Conservation (phyloP, 1,140 invertebrate species). For the Rhagoletis zephyria region DNA sequence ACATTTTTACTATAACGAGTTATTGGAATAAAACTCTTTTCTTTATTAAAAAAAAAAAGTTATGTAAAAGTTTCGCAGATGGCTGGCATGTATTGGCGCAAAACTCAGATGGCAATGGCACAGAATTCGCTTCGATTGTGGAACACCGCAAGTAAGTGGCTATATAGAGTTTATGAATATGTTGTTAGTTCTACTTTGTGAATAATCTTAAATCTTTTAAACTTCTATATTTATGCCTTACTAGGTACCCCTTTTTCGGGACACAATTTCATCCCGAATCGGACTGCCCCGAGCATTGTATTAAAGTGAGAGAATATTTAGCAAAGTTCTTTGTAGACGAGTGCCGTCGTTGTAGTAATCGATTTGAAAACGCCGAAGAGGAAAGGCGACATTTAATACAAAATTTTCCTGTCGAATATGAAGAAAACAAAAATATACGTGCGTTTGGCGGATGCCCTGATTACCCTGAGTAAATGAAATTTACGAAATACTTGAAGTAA, state of each 20-base stretch:
- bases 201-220: not conserved
- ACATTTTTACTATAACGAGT: too few relatives aligned
- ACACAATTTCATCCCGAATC: conserved; percentile 94
- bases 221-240: not conserved
- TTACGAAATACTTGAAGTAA: too few relatives aligned
- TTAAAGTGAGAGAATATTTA: conserved; percentile 82
- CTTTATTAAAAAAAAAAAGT: conserved; percentile 63
- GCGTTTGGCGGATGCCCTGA: not conserved
- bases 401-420: conserved; percentile 74
- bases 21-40: too few relatives aligned
- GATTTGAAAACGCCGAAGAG: conserved; percentile 73
- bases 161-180: not conserved
- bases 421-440: too few relatives aligned
- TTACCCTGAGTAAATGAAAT: not conserved
- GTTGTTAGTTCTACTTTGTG: not conserved
- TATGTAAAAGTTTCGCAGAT: conserved; percentile 72
- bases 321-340: conserved; percentile 87
- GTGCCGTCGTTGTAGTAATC: conserved; percentile 77
- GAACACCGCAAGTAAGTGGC: conserved; percentile 76
- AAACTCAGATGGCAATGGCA: conserved; percentile 78
- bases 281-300: conserved; percentile 76
- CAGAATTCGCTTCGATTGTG: conserved; percentile 80
- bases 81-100: conserved; percentile 81
- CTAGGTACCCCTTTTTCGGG: conserved; percentile 83
- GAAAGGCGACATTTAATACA: conserved; percentile 77